These are phyloP conservation scores for Raphicerus campestris DNA, from an alignment of 2,113 vertebrate species.

Conservation along the genomic window DNA sequence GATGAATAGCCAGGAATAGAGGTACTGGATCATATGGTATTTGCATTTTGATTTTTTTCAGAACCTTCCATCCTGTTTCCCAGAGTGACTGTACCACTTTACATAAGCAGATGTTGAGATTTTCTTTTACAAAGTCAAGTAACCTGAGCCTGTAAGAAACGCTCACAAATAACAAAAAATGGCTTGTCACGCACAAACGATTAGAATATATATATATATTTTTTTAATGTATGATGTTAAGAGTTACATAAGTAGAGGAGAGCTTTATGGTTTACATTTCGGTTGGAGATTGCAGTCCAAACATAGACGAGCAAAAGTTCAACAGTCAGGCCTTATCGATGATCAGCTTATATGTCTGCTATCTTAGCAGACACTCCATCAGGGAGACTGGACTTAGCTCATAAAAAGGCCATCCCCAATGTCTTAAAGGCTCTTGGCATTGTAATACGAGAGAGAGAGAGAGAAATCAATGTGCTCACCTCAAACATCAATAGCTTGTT, in stretches of 20 bases:
- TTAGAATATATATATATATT: neutral
- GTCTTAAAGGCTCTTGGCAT: slow-evolving; percentile 44
- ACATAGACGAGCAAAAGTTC: neutral
- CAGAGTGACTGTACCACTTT: neutral
- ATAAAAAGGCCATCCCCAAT: neutral
- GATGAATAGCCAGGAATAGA: neutral
- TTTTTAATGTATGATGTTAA: too few species aligned
- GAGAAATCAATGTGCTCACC: slow-evolving; percentile 27
- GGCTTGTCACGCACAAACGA: neutral
- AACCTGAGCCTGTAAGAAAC: neutral
- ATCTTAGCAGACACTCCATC: neutral
- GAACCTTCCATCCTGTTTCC: neutral
- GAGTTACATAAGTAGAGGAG: neutral
- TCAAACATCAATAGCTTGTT: slow-evolving; percentile 15
- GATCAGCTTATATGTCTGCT: neutral
- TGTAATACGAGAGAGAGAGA: neutral
- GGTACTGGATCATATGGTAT: neutral
- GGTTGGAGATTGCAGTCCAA: accelerated
- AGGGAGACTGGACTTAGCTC: neutral
- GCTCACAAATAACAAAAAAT: neutral
- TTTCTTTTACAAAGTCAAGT: neutral
- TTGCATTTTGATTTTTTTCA: neutral
- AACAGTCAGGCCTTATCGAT: neutral
- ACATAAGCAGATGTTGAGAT: neutral
- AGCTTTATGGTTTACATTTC: neutral